These are phyloP conservation scores for Bombus polaris DNA, from an alignment of 1,140 invertebrate species.

Conservation along the genomic window DNA sequence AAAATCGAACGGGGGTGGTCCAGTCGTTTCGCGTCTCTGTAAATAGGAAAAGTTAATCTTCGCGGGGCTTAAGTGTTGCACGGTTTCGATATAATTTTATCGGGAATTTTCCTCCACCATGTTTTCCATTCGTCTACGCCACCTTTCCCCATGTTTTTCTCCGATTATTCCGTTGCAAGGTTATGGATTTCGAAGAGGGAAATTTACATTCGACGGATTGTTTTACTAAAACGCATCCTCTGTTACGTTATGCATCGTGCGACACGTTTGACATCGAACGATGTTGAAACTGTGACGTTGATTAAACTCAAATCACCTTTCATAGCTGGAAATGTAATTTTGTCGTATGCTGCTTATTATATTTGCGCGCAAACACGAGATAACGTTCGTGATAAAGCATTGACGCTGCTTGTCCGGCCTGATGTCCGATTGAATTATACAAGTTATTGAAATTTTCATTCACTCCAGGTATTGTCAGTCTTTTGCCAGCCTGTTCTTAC, in stretches of 20 bases:
- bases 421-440: background rate
- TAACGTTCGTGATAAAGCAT: constrained; percentile 2
- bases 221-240: constrained; percentile 2
- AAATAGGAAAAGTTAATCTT: constrained; percentile 38
- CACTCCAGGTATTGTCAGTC: no score
- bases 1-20: constrained; percentile 12
- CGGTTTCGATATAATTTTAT: constrained; percentile 12
- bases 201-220: background rate
- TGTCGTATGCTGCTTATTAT: constrained; percentile 9
- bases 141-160: background rate
- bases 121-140: no score
- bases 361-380: constrained; percentile 24
- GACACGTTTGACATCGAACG: background rate
- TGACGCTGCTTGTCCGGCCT: no score
- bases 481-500: no score
- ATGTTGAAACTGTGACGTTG: constrained; percentile 22
- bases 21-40: constrained; percentile 30
- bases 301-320: constrained; percentile 42
- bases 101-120: background rate
- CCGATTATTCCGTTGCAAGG: background rate
- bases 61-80: constrained; percentile 1
- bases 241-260: background rate
- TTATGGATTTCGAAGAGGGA: background rate
- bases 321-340: constrained; percentile 40
- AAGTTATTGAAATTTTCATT: constrained; percentile 3